Conservation (phyloP, 2,888 invertebrate species). For the Cremastobaeus sp. region DNA sequence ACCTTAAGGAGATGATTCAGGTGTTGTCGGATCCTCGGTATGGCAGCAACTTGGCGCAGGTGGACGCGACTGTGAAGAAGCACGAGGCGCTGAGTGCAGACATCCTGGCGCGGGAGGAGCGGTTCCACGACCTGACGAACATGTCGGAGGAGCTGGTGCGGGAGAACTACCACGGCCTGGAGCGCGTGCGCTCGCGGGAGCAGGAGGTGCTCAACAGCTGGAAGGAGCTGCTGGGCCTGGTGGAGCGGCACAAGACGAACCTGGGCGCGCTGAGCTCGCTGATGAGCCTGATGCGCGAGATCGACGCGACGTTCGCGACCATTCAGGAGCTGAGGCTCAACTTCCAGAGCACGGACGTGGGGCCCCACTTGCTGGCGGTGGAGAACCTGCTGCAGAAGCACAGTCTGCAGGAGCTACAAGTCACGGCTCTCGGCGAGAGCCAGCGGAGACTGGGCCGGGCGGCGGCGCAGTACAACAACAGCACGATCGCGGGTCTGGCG, state of each 20-base stretch:
- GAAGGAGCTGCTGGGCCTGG: constrained; percentile 89
- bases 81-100: constrained; percentile 99
- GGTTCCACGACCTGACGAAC: constrained; percentile 94
- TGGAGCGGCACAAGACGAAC: constrained; percentile 90
- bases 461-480: constrained; percentile 74
- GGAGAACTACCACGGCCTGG: constrained; percentile 94
- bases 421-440: constrained; percentile 92
- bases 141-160: constrained; percentile 95
- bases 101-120: constrained; percentile 94
- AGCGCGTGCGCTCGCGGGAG: constrained; percentile 85
- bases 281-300: constrained; percentile 93
- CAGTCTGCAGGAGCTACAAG: constrained; percentile 90
- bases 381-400: constrained; percentile 97
- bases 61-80: constrained; percentile 98
- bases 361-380: constrained; percentile 95
- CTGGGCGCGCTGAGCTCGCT: constrained; percentile 89
- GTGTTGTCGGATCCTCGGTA: constrained; percentile 95
- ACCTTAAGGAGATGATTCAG: constrained; percentile 98
- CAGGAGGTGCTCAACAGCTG: constrained; percentile 91
- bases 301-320: constrained; percentile 91
- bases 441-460: constrained; percentile 87
- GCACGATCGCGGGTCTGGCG: constrained; percentile 62
- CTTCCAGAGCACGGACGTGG: constrained; percentile 91
- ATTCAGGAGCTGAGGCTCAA: constrained; percentile 89
- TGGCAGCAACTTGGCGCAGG: constrained; percentile 93